These are phyloP conservation scores for Anthoscopus minutus DNA, from an alignment of 2,113 vertebrate species.

Conservation along the genomic window DNA sequence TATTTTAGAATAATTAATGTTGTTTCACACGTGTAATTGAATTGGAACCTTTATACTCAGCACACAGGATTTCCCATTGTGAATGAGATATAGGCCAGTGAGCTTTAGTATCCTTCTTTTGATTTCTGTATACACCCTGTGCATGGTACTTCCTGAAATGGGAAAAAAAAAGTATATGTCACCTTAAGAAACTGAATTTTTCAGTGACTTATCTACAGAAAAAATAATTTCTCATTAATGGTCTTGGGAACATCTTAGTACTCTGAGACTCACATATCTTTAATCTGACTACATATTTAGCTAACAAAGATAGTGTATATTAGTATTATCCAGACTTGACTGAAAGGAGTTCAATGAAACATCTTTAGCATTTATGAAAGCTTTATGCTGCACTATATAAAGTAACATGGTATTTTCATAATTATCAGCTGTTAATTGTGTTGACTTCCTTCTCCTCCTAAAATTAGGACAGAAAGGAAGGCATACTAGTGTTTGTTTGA, in stretches of 20 bases:
- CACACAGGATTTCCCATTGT: not conserved
- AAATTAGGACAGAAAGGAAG: slow-evolving; percentile 15
- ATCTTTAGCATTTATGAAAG: not conserved
- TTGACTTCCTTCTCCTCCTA: not conserved
- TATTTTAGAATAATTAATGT: not conserved
- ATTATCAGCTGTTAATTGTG: not conserved
- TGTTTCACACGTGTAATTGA: not conserved
- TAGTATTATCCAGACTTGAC: not conserved
- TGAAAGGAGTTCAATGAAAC: not conserved
- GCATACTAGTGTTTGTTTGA: not conserved
- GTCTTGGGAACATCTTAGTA: not conserved
- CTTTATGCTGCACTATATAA: not conserved
- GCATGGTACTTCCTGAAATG: not conserved
- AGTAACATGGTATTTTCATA: not conserved
- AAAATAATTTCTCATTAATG: not conserved
- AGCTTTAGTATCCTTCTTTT: not conserved
- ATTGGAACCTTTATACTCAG: not conserved
- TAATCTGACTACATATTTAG: not conserved
- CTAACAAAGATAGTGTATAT: not conserved
- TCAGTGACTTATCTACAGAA: not conserved
- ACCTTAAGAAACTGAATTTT: not conserved
- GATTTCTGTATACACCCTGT: not conserved
- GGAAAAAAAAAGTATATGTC: not conserved
- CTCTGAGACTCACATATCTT: not conserved
- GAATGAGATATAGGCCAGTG: not conserved